phyloP scores from a whole-genome alignment of 1,140 invertebrate genomes.

The Saxidomus purpurata region DNA sequence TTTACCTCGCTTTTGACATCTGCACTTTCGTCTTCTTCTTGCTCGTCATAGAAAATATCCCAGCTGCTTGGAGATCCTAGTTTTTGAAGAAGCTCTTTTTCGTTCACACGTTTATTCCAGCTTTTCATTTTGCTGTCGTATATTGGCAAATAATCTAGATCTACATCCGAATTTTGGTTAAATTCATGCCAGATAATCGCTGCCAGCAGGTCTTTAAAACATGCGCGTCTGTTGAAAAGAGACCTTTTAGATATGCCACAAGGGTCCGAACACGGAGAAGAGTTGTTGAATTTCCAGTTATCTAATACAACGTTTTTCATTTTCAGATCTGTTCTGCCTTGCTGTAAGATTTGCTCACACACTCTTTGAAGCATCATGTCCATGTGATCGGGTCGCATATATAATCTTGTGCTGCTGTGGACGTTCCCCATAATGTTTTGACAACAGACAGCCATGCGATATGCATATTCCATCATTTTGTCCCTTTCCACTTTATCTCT shows the following conservation, averaged over 20 bases:
- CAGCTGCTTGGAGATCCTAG: background rate
- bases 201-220: background rate
- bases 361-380: background rate
- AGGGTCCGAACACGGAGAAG: background rate
- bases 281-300: background rate
- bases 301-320: background rate
- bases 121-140: background rate
- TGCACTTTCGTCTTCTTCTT: background rate
- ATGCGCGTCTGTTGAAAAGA: background rate
- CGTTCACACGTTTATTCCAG: conserved; percentile 45
- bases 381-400: background rate
- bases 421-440: background rate
- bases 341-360: background rate
- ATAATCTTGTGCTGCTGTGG: background rate
- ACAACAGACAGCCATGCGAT: background rate
- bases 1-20: background rate
- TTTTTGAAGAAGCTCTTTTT: background rate
- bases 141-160: background rate
- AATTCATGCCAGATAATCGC: conserved; percentile 15
- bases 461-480: background rate
- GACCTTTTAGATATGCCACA: background rate
- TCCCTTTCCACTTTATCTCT: background rate
- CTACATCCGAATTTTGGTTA: background rate
- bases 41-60: background rate
- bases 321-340: background rate